These are phyloP conservation scores for Hylyphantes graminicola DNA, from an alignment of 1,140 invertebrate genomes.

Conservation along the genomic window DNA sequence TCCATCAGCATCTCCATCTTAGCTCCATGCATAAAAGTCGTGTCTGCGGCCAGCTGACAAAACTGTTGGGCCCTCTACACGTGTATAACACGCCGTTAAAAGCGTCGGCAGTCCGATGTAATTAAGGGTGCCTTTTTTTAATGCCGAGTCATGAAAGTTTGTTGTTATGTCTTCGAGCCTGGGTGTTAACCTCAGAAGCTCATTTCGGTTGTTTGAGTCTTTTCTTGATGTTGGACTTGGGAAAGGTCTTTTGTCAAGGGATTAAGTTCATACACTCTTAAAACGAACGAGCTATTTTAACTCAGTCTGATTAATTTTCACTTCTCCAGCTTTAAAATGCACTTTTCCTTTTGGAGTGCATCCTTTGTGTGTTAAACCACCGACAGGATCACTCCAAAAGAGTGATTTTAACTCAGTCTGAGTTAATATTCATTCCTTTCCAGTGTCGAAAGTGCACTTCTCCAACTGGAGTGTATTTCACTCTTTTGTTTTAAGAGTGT, in stretches of 20 bases:
- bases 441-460: too few species aligned
- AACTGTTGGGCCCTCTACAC: slow-evolving; percentile 44
- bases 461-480: too few species aligned
- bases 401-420: too few species aligned
- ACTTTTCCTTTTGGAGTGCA: too few species aligned
- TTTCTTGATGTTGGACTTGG: background rate
- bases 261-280: background rate
- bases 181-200: slow-evolving; percentile 58
- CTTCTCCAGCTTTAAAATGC: too few species aligned
- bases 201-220: background rate
- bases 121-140: slow-evolving; percentile 47
- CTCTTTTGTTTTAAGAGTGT: too few species aligned
- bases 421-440: too few species aligned
- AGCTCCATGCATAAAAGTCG: background rate
- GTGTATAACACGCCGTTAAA: slow-evolving; percentile 60
- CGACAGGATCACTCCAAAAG: too few species aligned
- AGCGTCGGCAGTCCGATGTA: slow-evolving; percentile 27
- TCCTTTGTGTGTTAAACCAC: too few species aligned
- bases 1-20: too few species aligned
- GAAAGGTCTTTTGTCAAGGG: background rate
- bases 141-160: slow-evolving; percentile 9
- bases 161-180: slow-evolving; percentile 43
- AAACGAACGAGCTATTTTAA: too few species aligned
- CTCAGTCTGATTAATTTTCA: too few species aligned
- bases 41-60: slow-evolving; percentile 44